Conservation (phyloP, 92 coral and sea anemone species). For the Actinostola sp. region DNA sequence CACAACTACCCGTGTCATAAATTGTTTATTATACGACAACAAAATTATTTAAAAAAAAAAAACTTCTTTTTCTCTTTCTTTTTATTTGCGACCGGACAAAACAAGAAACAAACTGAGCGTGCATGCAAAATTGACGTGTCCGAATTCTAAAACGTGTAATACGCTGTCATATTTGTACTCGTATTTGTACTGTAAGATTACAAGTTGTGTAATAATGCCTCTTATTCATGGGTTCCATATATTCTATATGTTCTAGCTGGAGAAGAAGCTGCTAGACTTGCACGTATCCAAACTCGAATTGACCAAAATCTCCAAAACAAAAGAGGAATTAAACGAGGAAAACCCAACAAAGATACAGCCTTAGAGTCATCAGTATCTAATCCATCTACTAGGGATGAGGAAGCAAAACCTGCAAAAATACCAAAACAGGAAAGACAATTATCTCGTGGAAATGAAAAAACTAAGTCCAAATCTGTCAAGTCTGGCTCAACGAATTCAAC, state of each 20-base stretch:
- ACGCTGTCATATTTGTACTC: too few relatives aligned
- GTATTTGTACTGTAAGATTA: too few relatives aligned
- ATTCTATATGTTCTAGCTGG: conserved; percentile 48
- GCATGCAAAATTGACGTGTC: too few relatives aligned
- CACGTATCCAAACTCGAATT: conserved; percentile 84
- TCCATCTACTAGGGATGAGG: not conserved
- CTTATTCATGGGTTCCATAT: not conserved
- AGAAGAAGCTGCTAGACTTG: conserved; percentile 83
- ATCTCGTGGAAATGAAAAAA: not conserved
- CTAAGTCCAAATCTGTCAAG: not conserved
- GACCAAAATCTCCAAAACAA: conserved; percentile 38
- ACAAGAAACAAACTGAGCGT: too few relatives aligned
- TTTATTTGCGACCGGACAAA: too few relatives aligned
- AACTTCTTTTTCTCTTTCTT: too few relatives aligned
- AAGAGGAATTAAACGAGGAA: conserved; percentile 17
- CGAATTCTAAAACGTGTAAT: too few relatives aligned
- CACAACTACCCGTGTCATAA: too few relatives aligned
- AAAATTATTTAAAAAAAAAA: too few relatives aligned
- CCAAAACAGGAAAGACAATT: conserved; percentile 1
- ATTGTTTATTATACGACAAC: too few relatives aligned
- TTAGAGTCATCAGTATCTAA: conserved; percentile 6
- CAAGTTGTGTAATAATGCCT: too few relatives aligned
- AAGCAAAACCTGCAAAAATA: not conserved
- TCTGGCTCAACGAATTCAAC: not conserved
- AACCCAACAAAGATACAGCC: not conserved